Conservation (phyloP, 2,888 invertebrate genomes). For the Himalopsyche tibetana region DNA sequence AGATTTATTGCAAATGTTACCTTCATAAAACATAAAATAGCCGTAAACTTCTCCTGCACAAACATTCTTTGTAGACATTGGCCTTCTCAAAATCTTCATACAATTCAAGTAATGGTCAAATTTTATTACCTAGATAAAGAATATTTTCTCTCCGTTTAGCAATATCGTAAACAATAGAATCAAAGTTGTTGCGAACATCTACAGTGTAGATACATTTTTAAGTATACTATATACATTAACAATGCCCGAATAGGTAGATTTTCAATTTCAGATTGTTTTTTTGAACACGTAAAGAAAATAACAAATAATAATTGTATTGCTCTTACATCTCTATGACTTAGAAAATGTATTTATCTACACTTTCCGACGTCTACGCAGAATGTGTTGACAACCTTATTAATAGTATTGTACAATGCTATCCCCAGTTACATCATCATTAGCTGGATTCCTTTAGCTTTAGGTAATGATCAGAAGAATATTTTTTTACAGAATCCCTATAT, state of each 20-base stretch:
- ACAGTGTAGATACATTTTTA: neutral
- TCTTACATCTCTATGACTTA: no score
- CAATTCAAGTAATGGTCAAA: conserved; percentile 29
- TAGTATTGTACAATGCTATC: no score
- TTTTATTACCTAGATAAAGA: conserved; percentile 36
- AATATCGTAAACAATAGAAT: conserved; percentile 19
- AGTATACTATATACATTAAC: neutral
- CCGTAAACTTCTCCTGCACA: conserved; percentile 8
- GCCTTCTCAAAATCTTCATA: conserved; percentile 5
- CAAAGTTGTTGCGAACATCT: neutral
- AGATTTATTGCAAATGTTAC: conserved; percentile 22
- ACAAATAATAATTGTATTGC: no score
- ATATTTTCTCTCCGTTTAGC: conserved; percentile 11
- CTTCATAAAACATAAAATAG: conserved; percentile 23
- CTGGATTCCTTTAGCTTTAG: no score
- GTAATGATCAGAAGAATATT: no score
- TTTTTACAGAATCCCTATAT: no score
- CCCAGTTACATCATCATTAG: no score
- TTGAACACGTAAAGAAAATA: no score
- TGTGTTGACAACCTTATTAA: no score
- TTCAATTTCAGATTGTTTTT: no score
- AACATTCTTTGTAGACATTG: neutral
- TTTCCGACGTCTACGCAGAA: no score
- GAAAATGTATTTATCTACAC: no score
- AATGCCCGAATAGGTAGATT: neutral